Percentiles rank a stretch among this genome's conserved stretches.
Conservation (phyloP, 2,113 vertebrate species). For the Mirza zaza region DNA sequence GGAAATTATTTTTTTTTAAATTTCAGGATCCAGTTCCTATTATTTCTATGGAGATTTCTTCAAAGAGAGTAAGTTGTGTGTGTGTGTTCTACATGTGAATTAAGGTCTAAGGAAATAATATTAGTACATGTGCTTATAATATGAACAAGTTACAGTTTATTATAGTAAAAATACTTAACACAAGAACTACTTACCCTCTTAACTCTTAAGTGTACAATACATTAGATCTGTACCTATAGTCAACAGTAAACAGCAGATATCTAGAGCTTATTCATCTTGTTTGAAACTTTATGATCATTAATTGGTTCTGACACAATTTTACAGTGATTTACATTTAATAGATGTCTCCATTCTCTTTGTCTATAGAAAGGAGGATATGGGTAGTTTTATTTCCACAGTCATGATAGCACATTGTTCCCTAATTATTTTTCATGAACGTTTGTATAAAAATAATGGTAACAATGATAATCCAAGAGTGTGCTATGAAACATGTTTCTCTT, state of each 20-base stretch:
- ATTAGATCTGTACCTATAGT: no score
- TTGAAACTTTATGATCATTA: neutral
- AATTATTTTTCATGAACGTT: neutral
- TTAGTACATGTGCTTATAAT: neutral
- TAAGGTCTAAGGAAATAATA: neutral
- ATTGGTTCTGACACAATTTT: neutral
- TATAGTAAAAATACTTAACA: neutral
- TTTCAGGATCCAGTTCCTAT: conserved; percentile 90
- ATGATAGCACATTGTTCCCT: neutral
- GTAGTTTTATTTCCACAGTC: neutral
- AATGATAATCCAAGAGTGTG: neutral
- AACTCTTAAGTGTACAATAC: neutral
- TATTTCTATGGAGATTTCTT: conserved; percentile 94
- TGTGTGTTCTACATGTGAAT: neutral
- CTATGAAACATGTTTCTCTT: neutral
- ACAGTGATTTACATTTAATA: neutral
- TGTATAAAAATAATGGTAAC: neutral
- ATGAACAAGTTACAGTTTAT: neutral
- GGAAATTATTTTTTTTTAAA: neutral
- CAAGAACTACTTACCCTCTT: neutral
- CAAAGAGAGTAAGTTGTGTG: conserved; percentile 93
- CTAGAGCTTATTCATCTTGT: neutral
- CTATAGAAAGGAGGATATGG: neutral
- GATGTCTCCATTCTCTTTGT: neutral
- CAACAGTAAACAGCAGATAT: neutral